Conservation (phyloP, 1,140 invertebrate genomes). For the Globodera rostochiensis region DNA sequence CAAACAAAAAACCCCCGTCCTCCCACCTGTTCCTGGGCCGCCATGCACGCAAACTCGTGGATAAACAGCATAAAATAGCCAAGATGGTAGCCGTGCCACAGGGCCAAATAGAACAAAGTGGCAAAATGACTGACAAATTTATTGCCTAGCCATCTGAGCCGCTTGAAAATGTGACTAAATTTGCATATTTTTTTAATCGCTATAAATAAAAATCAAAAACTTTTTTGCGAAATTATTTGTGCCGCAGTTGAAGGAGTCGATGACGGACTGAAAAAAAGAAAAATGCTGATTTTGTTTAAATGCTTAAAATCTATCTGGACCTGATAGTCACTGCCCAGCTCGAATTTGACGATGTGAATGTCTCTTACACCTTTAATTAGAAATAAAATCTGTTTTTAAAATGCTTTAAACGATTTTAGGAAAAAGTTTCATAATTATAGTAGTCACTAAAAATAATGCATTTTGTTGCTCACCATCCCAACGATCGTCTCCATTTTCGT, state of each 20-base stretch:
- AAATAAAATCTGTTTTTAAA: background rate
- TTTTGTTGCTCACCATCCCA: conserved; percentile 64
- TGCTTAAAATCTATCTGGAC: background rate
- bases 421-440: no score
- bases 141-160: conserved; percentile 68
- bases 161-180: conserved; percentile 68
- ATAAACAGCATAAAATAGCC: conserved; percentile 69
- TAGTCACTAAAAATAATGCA: no score
- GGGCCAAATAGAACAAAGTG: conserved; percentile 68
- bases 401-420: background rate
- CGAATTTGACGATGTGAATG: conserved; percentile 65
- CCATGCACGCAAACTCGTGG: conserved; percentile 66
- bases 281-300: background rate
- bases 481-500: conserved; percentile 64
- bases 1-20: no score
- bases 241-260: conserved; percentile 68
- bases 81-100: conserved; percentile 69
- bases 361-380: conserved; percentile 62
- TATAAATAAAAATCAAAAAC: conserved; percentile 49
- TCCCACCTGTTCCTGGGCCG: conserved; percentile 60
- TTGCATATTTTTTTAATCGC: conserved; percentile 18
- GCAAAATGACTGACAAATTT: conserved; percentile 67
- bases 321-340: conserved; percentile 61
- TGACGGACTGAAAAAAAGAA: conserved; percentile 55
- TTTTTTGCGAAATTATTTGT: conserved; percentile 69